Base-by-base conservation (phyloP, 2,113 vertebrate genomes). In the Gulo gulo region DNA sequence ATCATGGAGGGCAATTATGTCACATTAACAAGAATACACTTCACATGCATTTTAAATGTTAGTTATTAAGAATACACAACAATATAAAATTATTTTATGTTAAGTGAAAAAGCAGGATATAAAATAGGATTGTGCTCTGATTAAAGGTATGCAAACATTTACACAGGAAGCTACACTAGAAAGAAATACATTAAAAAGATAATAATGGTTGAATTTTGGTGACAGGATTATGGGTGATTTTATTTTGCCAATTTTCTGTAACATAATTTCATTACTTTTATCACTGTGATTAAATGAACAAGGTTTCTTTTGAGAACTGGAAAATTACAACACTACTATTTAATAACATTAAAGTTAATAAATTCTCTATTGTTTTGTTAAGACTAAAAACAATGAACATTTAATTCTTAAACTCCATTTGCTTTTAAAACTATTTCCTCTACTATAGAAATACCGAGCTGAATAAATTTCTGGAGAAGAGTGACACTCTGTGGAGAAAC, bases 401-500 rank as follows among this genome's bases (percentile, higher is more conserved):
- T 86, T 89, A 80, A 86, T 86, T 92, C 83, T 94, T 95, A 88
- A 95, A 83, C 26, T 79, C 52, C 59, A 84, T 91, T 94, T 93
- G 63, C 96, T 97, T 96, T 91, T 88, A 76, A 96, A 94, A 94
- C 63, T 59, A 65, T 74, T 95, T 80, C 65, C 74, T 88, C 36
- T 83, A 50, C 45, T 91, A 84, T 67, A 67, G 65, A 95, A 96
- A 82, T 34, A 79, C 23, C 1, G 11, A 89, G 73, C 74, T 96
- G 67, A 91, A 84, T 82, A 90, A 96, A 96, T 76, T 95, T 95
- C 96, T 96, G 87, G 94, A 89, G 82, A 96, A 97, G 89, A 98
- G 90, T 88, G 95, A 93, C 96, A 95, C 88, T 97, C 78, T 95
- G 97, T 95, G 90, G 95, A 96, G 96, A 97, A 95, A 97, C 76